A percentile compares a stretch with the other conserved stretches of the same genome.
These are phyloP conservation scores for Agrilus planipennis DNA, from an alignment of 1,140 invertebrate genomes.

Conservation along the genomic window DNA sequence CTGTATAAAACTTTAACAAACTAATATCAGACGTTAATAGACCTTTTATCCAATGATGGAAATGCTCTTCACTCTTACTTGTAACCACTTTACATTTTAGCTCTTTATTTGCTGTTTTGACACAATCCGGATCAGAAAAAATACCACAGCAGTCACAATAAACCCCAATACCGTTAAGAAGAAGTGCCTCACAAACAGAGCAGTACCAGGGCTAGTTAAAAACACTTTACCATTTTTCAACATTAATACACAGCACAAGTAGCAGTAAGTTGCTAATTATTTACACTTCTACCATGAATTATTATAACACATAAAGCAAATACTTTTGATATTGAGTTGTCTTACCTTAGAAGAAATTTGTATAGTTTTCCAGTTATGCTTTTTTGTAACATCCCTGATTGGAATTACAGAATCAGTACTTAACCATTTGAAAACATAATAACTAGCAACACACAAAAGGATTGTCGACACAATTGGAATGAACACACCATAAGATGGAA, in stretches of 20 bases:
- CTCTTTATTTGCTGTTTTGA: constrained; percentile 58
- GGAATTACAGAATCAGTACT: constrained; percentile 23
- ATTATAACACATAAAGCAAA: constrained; percentile 2
- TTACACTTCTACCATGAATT: background rate
- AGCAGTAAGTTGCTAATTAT: background rate
- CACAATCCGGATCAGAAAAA: constrained; percentile 66
- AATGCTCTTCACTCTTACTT: constrained; percentile 44
- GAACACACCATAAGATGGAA: constrained; percentile 20
- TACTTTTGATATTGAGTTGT: too few relatives aligned
- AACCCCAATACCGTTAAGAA: constrained; percentile 60
- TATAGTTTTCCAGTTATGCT: constrained; percentile 58
- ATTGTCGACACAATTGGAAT: constrained; percentile 23
- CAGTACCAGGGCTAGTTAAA: constrained; percentile 63
- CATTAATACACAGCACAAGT: too few relatives aligned
- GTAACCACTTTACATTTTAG: constrained; percentile 66
- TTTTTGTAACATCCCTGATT: constrained; percentile 24
- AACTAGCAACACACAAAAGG: constrained; percentile 23
- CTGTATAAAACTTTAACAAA: background rate
- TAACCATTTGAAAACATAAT: constrained; percentile 27
- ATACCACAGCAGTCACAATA: constrained; percentile 83
- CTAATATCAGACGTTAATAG: constrained; percentile 9
- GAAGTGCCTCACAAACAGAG: constrained; percentile 63
- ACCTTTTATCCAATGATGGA: constrained; percentile 83
- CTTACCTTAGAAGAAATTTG: constrained; percentile 47
- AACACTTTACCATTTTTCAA: too few relatives aligned